Evolutionary conservation across 2,113 vertebrate genomes (phyloP).

Genomic region (Varanus salvator): DNA sequence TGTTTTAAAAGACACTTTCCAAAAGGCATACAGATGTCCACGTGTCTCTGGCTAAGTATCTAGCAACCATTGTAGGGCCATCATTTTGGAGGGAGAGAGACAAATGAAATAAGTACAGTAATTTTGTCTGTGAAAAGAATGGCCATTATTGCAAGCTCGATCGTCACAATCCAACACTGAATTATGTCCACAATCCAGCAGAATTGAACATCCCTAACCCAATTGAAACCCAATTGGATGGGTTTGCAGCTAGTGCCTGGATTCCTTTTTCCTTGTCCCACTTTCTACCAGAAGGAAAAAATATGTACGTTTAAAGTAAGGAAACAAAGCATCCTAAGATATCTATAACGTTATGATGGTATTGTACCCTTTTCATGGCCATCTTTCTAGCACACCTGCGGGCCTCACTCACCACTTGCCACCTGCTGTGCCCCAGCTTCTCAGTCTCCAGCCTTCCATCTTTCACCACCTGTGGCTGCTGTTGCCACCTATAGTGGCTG

Average conservation of each 20-base stretch:
- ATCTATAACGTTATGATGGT: neutral
- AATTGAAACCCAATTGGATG: neutral
- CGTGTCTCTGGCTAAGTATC: neutral
- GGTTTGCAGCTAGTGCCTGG: neutral
- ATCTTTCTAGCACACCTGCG: neutral
- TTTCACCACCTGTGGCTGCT: neutral
- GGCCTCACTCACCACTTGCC: neutral
- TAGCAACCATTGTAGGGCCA: neutral
- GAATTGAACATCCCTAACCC: neutral
- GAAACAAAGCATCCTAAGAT: neutral
- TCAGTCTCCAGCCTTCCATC: neutral
- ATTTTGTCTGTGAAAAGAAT: neutral
- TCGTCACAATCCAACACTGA: neutral
- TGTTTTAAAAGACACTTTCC: conserved; percentile 18
- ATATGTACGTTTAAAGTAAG: neutral
- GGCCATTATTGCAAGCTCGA: neutral
- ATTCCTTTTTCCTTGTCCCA: neutral
- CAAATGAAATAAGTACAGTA: neutral
- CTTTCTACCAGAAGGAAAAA: neutral
- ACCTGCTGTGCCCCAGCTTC: neutral
- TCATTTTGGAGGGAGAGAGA: conserved; percentile 14
- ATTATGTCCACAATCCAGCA: too few relatives aligned
- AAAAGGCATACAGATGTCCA: conserved; percentile 32
- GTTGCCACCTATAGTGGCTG: neutral
- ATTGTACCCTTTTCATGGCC: neutral